Conservation (phyloP, 2,797 vertebrate species). For the Periparus ater region DNA sequence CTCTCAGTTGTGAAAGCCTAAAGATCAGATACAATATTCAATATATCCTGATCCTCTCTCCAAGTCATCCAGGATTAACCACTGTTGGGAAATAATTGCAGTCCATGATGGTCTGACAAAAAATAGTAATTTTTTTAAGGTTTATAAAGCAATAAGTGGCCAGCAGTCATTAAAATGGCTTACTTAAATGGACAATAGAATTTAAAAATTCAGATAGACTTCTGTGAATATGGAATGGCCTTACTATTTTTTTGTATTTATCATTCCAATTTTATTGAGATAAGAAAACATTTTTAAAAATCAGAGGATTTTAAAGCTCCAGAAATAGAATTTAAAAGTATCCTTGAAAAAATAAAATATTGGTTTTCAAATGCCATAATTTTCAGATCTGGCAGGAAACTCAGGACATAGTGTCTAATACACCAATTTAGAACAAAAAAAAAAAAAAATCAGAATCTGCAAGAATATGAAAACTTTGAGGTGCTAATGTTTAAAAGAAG, state of each 20-base stretch:
- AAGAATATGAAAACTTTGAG: not conserved
- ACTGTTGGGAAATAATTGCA: not conserved
- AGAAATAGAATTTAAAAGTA: not conserved
- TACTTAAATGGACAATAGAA: not conserved
- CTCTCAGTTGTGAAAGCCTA: not conserved
- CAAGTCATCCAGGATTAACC: not conserved
- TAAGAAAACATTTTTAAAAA: not conserved
- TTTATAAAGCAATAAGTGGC: not conserved
- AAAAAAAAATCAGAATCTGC: not conserved
- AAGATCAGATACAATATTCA: not conserved
- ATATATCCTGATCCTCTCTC: not conserved
- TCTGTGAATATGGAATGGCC: not conserved
- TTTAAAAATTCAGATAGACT: not conserved
- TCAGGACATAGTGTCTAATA: not conserved
- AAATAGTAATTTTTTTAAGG: not conserved
- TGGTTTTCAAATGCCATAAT: not conserved
- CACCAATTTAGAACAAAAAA: not conserved
- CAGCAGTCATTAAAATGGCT: not conserved
- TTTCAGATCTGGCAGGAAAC: not conserved
- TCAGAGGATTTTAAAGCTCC: not conserved
- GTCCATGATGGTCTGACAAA: not conserved
- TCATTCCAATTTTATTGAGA: accelerated
- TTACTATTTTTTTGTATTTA: not conserved
- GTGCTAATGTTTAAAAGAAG: not conserved
- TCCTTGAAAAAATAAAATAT: not conserved